Conservation (phyloP, 2,888 invertebrate genomes). For the Panzeria rudis region DNA sequence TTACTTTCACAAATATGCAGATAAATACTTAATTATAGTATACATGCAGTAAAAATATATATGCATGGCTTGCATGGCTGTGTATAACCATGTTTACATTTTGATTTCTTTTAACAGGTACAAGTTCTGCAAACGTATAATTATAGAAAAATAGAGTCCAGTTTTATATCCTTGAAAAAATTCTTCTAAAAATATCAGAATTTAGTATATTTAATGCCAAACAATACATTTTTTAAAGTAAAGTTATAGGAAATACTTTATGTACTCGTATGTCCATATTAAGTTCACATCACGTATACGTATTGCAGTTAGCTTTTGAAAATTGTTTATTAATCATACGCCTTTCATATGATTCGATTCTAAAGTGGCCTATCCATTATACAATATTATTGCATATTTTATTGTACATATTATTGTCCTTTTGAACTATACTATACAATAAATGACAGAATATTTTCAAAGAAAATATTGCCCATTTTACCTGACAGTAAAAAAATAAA, state of each 20-base stretch:
- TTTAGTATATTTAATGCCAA: background rate
- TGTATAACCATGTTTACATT: background rate
- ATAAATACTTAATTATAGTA: constrained; percentile 18
- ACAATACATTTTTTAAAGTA: background rate
- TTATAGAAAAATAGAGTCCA: background rate
- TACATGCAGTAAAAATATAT: background rate
- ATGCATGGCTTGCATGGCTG: constrained; percentile 1
- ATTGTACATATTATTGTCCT: no score
- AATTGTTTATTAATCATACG: constrained; percentile 7
- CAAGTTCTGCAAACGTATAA: background rate
- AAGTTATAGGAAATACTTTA: background rate
- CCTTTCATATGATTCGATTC: background rate
- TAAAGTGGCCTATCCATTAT: background rate
- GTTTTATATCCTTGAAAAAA: background rate
- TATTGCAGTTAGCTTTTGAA: background rate
- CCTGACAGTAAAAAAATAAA: no score
- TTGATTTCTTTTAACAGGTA: constrained; percentile 1
- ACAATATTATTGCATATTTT: no score
- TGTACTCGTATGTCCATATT: background rate
- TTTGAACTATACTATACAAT: no score
- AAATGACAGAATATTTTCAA: no score
- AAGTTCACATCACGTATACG: constrained; percentile 1
- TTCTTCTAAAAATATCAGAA: background rate
- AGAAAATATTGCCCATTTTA: no score
- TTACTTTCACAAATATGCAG: constrained; percentile 28